Percentiles rank a stretch among this genome's conserved stretches.
These are phyloP conservation scores for Regulus satrapa DNA, from an alignment of 2,113 vertebrate species.

Conservation along the genomic window DNA sequence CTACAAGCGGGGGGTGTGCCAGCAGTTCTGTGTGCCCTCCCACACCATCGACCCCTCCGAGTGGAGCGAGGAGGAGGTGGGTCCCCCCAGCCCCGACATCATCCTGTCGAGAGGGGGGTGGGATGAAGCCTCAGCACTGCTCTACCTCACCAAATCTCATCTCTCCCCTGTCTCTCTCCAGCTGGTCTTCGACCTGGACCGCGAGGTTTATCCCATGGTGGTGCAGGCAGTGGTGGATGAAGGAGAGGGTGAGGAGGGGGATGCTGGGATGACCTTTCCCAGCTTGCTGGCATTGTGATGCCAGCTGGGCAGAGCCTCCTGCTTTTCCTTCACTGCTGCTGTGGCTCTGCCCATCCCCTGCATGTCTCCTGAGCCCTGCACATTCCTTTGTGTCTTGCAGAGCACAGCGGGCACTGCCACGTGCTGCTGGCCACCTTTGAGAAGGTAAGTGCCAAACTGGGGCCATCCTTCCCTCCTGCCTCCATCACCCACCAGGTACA, in stretches of 20 bases:
- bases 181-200: slow-evolving; percentile 93
- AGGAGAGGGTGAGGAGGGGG: slow-evolving; percentile 77
- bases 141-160: background rate
- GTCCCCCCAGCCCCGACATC: background rate
- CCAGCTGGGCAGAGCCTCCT: background rate
- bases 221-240: slow-evolving; percentile 93
- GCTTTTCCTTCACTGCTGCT: background rate
- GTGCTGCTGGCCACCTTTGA: slow-evolving; percentile 95
- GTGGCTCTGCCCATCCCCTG: rapidly evolving
- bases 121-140: background rate
- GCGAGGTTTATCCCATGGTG: slow-evolving; percentile 94
- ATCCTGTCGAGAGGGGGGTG: rapidly evolving
- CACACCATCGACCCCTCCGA: slow-evolving; percentile 92
- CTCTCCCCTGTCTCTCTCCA: slow-evolving; percentile 51
- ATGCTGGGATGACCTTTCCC: background rate
- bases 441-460: slow-evolving; percentile 77
- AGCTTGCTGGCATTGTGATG: background rate
- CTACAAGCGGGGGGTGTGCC: slow-evolving; percentile 91
- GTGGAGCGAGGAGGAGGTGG: slow-evolving; percentile 95
- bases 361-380: background rate
- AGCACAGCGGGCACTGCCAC: slow-evolving; percentile 91
- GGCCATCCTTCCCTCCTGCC: background rate
- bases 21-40: slow-evolving; percentile 96
- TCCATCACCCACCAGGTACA: rapidly evolving
- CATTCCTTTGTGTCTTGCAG: slow-evolving; percentile 69